Evolutionary conservation across 2,113 vertebrate species (phyloP), one percentile per base, ranked within the genome.

Genomic region (Callaeas wilsoni): DNA sequence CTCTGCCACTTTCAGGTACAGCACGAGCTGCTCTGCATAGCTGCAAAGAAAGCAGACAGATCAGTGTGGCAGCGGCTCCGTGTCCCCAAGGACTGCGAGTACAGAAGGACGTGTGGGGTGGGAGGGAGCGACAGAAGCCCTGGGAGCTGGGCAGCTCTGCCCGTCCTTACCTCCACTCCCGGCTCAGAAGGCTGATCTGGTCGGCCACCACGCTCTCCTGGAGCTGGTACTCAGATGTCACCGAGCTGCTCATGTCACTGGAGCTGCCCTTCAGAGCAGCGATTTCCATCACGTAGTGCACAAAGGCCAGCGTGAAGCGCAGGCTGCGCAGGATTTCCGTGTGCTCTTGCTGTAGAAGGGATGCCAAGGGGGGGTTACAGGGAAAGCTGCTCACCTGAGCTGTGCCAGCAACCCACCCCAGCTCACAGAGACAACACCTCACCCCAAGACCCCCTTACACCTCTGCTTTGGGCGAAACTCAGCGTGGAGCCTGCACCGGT

Each of bases 1-100:
- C 97, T 99, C 99, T 0, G 99, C 99, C n/a, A 98, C 98, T 87
- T 99, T 99, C 97, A 99, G 98, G 95, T 99, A 99, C 55, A 99
- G 96, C 85, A 99, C 98, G 42, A 99, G 97, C 97, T 99, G 99
- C 93, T 99, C 99, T 3, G 99, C 99, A 4, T 98, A 99, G 97
- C 99, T 99, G 96, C 7, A 89, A 91, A 49, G 65, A 2, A 97
- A 87, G 69, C 47, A 52, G 30, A 20, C 0, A 22, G 22, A 16
- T 21, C 1, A 8, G 15, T 1, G 64, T 42, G 73, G 37, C n/a
- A 42, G 49, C 11, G 30, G 10, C 22, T 4, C 5, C 3, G 7
- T 4, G 44, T 50, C 65, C 79, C 7, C 1, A 41, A 10, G 29
- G 44, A 20, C n/a, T n/a, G 39, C 3, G 15, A 56, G 44, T 2